Conservation (phyloP, 2,888 invertebrate genomes). For the Liposcelis brunnea region DNA sequence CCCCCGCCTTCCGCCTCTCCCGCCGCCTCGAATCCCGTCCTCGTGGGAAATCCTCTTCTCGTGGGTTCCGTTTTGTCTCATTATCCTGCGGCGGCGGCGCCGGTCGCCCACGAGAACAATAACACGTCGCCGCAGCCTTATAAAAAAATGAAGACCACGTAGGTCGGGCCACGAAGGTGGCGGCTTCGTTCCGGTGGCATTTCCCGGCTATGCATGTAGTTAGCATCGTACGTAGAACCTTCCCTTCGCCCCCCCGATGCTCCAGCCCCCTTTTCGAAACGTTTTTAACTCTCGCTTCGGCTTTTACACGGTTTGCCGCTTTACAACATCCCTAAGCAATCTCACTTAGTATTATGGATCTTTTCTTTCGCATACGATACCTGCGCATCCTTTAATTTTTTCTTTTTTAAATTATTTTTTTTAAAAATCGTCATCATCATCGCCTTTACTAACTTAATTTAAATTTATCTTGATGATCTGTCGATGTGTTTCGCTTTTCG, state of each 20-base stretch:
- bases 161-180: constrained; percentile 21
- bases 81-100: constrained; percentile 33
- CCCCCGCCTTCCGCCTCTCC: constrained; percentile 11
- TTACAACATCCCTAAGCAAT: no score
- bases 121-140: constrained; percentile 58
- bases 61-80: not conserved
- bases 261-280: no score
- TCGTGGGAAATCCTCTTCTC: constrained; percentile 4
- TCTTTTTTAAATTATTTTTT: no score
- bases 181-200: not conserved
- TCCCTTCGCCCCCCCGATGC: no score
- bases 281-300: no score
- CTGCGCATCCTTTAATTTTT: no score
- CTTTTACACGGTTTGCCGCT: no score
- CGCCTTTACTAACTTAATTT: no score
- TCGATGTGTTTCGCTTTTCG: constrained; percentile 1
- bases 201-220: not conserved
- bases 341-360: no score
- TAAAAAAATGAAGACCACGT: constrained; percentile 82
- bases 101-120: constrained; percentile 30
- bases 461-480: constrained; percentile 6
- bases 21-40: constrained; percentile 10
- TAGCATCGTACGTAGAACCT: not conserved
- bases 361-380: no score
- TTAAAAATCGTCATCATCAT: no score